phyloP scores from a whole-genome alignment of 2,888 invertebrate species.

The Thecocarcelia acutangulata region DNA sequence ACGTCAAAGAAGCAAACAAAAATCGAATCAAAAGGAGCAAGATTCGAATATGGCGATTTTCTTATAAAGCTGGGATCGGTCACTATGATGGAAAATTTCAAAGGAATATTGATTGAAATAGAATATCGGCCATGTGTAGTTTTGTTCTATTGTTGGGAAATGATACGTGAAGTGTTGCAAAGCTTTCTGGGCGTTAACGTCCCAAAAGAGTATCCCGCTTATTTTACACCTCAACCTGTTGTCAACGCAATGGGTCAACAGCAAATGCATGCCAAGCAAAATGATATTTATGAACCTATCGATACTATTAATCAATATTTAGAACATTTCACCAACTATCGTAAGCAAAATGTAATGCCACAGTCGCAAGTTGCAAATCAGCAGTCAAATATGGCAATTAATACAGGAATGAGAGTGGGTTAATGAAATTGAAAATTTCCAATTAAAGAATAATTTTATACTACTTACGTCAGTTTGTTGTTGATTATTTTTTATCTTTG shows the following conservation, averaged over 20 bases:
- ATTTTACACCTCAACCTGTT: conserved; percentile 78
- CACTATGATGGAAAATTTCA: conserved; percentile 95
- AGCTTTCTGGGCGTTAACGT: conserved; percentile 92
- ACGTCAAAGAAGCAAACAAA: conserved; percentile 94
- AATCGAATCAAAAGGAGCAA: conserved; percentile 92
- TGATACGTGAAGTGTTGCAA: conserved; percentile 94
- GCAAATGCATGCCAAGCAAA: conserved; percentile 78
- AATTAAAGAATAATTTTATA: conserved; percentile 5
- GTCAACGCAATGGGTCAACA: conserved; percentile 78
- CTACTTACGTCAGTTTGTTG: conserved; percentile 1
- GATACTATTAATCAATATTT: conserved; percentile 97
- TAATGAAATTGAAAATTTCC: conserved; percentile 5
- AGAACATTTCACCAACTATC: conserved; percentile 94
- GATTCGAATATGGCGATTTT: conserved; percentile 95
- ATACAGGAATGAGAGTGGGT: conserved; percentile 61
- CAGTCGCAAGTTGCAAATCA: conserved; percentile 67
- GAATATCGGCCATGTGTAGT: conserved; percentile 96
- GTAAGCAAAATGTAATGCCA: conserved; percentile 85
- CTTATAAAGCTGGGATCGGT: conserved; percentile 96
- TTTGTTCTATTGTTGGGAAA: conserved; percentile 93
- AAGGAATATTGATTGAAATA: conserved; percentile 95
- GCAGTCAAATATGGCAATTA: conserved; percentile 45
- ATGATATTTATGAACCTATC: conserved; percentile 88
- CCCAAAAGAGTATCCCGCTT: conserved; percentile 88
- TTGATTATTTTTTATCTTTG: too few species aligned